Evolutionary conservation across 1,140 invertebrate species (phyloP).

Genomic region (Thalassaphorura encarpata): DNA sequence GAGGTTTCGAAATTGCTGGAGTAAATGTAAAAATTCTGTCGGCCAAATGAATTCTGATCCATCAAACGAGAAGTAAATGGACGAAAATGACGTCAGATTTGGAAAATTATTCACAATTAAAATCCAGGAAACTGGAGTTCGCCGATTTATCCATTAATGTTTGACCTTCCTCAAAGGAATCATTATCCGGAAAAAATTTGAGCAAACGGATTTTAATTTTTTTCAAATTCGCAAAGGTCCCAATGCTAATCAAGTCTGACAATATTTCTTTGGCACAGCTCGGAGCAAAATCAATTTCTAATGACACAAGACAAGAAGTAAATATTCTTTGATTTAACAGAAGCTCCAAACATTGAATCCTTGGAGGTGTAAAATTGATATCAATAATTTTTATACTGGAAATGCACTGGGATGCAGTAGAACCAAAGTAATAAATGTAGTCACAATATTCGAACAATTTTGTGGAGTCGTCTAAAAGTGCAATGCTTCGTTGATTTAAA

Average conservation of each 20-base stretch:
- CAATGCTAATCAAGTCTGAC: not conserved
- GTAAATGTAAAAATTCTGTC: not conserved
- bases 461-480: not conserved
- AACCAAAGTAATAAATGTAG: not conserved
- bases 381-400: not conserved
- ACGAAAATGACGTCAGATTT: not conserved
- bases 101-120: not conserved
- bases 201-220: not conserved
- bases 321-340: not conserved
- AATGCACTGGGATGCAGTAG: not conserved
- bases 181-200: not conserved
- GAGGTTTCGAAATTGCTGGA: not conserved
- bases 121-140: not conserved
- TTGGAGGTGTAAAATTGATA: not conserved
- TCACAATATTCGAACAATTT: not conserved
- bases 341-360: not conserved
- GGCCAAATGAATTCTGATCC: not conserved
- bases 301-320: not conserved
- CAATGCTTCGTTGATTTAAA: not conserved
- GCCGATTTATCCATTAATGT: not conserved
- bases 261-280: not conserved
- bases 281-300: not conserved
- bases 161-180: not conserved
- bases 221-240: not conserved
- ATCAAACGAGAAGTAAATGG: not conserved